These are phyloP conservation scores for Lottia scabra DNA, from an alignment of 2,888 invertebrate species.

Conservation along the genomic window DNA sequence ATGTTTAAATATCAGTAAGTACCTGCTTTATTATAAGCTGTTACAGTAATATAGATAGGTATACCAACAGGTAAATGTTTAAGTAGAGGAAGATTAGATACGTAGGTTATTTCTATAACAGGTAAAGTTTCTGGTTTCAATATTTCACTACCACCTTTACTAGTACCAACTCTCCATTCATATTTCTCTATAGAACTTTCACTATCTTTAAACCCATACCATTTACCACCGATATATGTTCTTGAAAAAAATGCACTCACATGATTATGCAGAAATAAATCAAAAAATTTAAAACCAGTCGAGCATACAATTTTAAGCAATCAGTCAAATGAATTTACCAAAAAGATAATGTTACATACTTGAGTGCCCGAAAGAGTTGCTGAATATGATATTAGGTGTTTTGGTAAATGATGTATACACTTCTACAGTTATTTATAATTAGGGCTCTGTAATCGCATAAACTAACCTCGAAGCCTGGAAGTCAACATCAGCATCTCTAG, in stretches of 20 bases:
- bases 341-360: too few relatives aligned
- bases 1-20: too few relatives aligned
- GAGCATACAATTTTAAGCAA: too few relatives aligned
- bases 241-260: background rate
- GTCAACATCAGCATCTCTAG: conserved; percentile 32
- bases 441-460: too few relatives aligned
- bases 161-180: conserved; percentile 43
- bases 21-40: conserved; percentile 41
- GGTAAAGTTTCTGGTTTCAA: conserved; percentile 25
- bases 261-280: background rate
- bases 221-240: conserved; percentile 34
- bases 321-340: too few relatives aligned
- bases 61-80: conserved; percentile 24
- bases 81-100: conserved; percentile 10
- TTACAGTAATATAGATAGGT: conserved; percentile 34
- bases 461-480: conserved; percentile 32
- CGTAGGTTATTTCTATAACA: conserved; percentile 18
- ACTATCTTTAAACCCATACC: conserved; percentile 46
- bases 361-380: too few relatives aligned
- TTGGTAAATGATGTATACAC: too few relatives aligned
- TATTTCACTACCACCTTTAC: conserved; percentile 33
- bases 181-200: conserved; percentile 41
- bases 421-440: too few relatives aligned
- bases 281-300: too few relatives aligned
- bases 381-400: too few relatives aligned